phyloP scores from a whole-genome alignment of 1,140 invertebrate species.

The Trinorchestia longiramus region DNA sequence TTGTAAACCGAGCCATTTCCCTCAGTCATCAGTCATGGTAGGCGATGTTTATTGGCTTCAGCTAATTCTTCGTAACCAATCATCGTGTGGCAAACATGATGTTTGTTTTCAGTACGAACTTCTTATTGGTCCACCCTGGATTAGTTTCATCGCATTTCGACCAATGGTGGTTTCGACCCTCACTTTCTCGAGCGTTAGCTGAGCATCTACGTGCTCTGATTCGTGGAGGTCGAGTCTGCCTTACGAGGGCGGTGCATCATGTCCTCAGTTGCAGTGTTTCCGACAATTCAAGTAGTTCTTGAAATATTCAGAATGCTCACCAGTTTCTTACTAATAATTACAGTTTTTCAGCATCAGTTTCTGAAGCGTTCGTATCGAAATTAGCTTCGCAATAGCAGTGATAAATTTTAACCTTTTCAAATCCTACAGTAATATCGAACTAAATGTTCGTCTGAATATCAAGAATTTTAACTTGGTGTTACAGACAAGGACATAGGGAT shows the following conservation, averaged over 20 bases:
- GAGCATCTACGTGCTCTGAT: background rate
- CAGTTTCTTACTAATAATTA: background rate
- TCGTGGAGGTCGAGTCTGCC: background rate
- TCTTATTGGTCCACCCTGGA: background rate
- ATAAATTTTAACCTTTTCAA: background rate
- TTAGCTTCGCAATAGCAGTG: background rate
- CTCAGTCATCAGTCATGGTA: slow-evolving; percentile 44
- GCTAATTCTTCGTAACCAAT: slow-evolving; percentile 24
- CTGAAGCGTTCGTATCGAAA: background rate
- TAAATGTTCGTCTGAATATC: background rate
- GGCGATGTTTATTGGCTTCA: slow-evolving; percentile 26
- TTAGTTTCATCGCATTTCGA: background rate
- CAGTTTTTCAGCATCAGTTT: background rate
- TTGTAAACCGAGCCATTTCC: slow-evolving; percentile 55
- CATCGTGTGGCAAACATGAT: background rate
- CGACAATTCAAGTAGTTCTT: background rate
- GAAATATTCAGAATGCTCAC: background rate
- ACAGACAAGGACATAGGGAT: background rate
- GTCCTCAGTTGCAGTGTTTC: background rate
- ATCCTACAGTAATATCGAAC: background rate
- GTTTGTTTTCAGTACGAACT: background rate
- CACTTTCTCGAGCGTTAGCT: background rate
- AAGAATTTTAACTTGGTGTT: background rate
- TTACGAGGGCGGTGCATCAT: background rate
- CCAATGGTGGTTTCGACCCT: background rate